Evolutionary conservation across 2,888 invertebrate species (phyloP), one percentile per base, ranked within the genome.

Genomic region (Synanthedon formicaeformis): DNA sequence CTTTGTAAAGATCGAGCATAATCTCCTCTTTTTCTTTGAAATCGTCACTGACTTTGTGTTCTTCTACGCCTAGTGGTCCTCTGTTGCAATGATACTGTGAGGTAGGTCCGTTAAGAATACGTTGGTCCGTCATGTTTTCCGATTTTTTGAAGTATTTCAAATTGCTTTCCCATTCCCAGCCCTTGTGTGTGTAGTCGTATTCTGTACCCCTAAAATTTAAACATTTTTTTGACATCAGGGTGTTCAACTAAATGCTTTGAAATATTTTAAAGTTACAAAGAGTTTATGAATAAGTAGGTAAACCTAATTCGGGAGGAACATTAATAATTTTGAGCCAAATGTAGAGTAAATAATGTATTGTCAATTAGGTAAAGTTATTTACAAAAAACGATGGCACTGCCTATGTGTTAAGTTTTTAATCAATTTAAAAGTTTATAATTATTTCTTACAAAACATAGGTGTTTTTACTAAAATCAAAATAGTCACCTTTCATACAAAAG

Each of bases 401-500:
- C 23, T 23, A 23, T 34, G 5, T 34, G 34, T 10, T 34, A 34
- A 34, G 10, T 34, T 34, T 34, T 34, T 34, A 34, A 34, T 10
- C 2, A 10, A 10, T 34, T 34, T 10, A 34, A 34, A 34, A 23
- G 23, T 23, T 5, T 23, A 23, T 23, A 23, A 34, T 34, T 10
- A 8, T 34, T 10, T 5, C n/a, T 45, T n/a, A 45, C 45, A 45
- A n/a, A 45, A 3, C 14, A 11, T 45, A 45, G 12, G 10, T 14
- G 45, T 45, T n/a, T 45, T 13, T 45, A 45, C 14, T 45, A 45
- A 12, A 13, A 14, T 13, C 45, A 45, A 41, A 40, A 49, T 48
- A 4, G 56, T 34, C 51, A 12, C 58, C 56, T 41, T 62, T 61
- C 4, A 67, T 67, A 14, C 62, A 55, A 10, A 69, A 56, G 57